phyloP scores from a whole-genome alignment of 2,113 vertebrate species.

The Hydrolagus affinis region DNA sequence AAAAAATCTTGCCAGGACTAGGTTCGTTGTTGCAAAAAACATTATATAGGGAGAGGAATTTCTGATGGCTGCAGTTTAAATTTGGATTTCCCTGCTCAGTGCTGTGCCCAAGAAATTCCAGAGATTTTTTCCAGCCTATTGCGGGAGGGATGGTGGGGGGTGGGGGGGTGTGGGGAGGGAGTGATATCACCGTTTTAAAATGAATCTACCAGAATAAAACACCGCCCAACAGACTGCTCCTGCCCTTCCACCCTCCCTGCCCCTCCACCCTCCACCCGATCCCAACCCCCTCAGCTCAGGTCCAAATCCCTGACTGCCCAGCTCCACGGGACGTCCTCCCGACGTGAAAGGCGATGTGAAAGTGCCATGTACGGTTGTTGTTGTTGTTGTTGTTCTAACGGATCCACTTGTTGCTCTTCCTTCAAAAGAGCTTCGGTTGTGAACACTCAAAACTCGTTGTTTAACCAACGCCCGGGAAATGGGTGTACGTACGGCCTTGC shows the following conservation, averaged over 20 bases:
- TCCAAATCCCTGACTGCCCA: too few species aligned
- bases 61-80: background rate
- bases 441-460: background rate
- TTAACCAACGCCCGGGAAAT: background rate
- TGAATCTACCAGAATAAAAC: conserved; percentile 17
- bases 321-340: too few species aligned
- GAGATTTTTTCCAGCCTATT: background rate
- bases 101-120: background rate
- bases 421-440: background rate
- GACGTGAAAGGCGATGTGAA: too few species aligned
- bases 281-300: too few species aligned
- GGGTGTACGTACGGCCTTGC: too few species aligned
- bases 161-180: too few species aligned
- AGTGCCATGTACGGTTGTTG: too few species aligned
- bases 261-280: too few species aligned
- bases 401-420: background rate
- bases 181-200: conserved; percentile 15
- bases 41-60: background rate
- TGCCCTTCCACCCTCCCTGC: too few species aligned
- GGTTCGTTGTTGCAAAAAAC: too few species aligned
- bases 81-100: background rate
- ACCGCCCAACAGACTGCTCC: background rate
- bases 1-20: too few species aligned
- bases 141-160: too few species aligned
- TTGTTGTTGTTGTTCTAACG: background rate